Percentiles rank a stretch among this genome's conserved stretches.
phyloP scores from a whole-genome alignment of 37 sponge, comb jelly and placozoan species.

The Corticium candelabrum region DNA sequence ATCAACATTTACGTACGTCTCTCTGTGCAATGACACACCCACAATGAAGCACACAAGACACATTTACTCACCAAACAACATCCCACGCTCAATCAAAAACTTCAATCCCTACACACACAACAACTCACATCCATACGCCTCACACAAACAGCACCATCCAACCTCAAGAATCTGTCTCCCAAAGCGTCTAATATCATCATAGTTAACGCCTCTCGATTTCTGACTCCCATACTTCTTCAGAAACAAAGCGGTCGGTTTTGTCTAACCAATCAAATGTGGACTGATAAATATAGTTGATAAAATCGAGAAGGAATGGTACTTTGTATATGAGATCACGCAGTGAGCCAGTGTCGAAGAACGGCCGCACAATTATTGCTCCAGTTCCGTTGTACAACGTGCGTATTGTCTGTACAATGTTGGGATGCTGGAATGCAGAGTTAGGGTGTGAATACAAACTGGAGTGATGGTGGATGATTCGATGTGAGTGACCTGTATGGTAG shows the following conservation, averaged over 20 bases:
- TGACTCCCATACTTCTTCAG: slow-evolving; percentile 40
- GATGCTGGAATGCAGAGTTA: slow-evolving; percentile 40
- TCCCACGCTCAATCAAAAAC: slow-evolving; percentile 62
- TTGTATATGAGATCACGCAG: slow-evolving; percentile 51
- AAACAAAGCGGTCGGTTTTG: background rate
- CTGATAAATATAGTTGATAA: no score
- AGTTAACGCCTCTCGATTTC: background rate
- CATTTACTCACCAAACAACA: slow-evolving; percentile 43
- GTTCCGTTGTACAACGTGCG: slow-evolving; percentile 43
- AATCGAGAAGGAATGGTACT: slow-evolving; percentile 18
- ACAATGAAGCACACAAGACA: no score
- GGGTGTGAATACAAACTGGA: no score
- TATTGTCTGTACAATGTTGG: slow-evolving; percentile 48
- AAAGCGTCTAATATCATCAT: slow-evolving; percentile 28
- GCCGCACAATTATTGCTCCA: slow-evolving; percentile 45
- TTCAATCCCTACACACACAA: slow-evolving; percentile 29
- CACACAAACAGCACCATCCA: background rate
- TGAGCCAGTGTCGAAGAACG: slow-evolving; percentile 37
- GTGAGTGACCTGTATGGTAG: slow-evolving; percentile 33
- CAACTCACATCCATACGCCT: background rate
- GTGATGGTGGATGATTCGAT: no score
- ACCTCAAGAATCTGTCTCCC: slow-evolving; percentile 74
- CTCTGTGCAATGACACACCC: no score
- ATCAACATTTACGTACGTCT: no score
- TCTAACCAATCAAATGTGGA: slow-evolving; percentile 3